These are phyloP conservation scores for Amazona guildingii DNA, from an alignment of 2,113 vertebrate genomes.

Conservation along the genomic window DNA sequence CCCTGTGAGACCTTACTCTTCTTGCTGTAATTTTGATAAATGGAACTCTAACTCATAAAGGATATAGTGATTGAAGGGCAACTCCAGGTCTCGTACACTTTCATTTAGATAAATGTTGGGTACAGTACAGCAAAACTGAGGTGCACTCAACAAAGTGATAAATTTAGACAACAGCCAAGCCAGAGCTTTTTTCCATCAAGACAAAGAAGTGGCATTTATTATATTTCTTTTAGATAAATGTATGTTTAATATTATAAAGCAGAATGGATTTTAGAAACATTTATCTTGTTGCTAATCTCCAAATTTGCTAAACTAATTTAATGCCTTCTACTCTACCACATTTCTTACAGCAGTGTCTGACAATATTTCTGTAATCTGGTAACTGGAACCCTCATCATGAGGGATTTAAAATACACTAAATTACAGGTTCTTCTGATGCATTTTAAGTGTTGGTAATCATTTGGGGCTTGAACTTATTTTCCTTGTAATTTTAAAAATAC, in stretches of 20 bases:
- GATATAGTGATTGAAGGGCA: constrained; percentile 81
- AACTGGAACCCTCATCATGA: background rate
- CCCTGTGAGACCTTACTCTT: constrained; percentile 78
- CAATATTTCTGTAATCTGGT: background rate
- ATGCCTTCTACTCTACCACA: background rate
- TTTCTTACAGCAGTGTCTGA: background rate
- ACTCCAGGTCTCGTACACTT: constrained; percentile 69
- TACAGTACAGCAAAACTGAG: constrained; percentile 64
- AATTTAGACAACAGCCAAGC: constrained; percentile 51
- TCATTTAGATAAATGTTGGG: constrained; percentile 84
- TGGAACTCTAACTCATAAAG: constrained; percentile 82
- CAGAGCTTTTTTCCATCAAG: background rate
- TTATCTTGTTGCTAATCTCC: background rate
- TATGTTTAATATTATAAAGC: constrained; percentile 44
- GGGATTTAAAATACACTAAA: background rate
- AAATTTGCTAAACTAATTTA: constrained; percentile 11
- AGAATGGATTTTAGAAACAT: constrained; percentile 23
- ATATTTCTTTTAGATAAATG: constrained; percentile 34
- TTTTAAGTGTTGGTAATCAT: background rate
- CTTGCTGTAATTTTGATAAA: constrained; percentile 88
- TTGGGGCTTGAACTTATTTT: background rate
- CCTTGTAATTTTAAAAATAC: background rate
- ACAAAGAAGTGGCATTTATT: constrained; percentile 1
- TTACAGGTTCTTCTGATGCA: background rate
- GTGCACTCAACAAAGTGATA: constrained; percentile 55